A percentile compares a stretch with the other conserved stretches of the same genome.
These are phyloP conservation scores for Cyprinodon tularosa DNA, from an alignment of 2,113 vertebrate genomes.

Conservation along the genomic window DNA sequence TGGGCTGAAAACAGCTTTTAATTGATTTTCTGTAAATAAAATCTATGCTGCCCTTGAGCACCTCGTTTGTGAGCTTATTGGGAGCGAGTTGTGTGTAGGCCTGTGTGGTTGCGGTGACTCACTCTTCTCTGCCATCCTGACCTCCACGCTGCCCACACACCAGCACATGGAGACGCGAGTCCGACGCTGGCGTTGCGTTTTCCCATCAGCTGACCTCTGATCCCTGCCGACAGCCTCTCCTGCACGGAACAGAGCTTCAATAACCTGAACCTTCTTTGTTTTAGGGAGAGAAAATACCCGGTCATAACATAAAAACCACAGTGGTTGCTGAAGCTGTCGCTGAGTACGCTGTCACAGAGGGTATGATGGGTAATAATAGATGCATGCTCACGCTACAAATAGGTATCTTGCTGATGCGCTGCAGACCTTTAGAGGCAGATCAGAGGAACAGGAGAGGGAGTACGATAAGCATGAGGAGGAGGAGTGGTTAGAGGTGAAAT, in stretches of 20 bases:
- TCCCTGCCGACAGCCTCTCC: constrained; percentile 54
- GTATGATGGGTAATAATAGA: constrained; percentile 48
- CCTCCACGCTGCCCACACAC: constrained; percentile 66
- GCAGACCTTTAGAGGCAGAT: constrained; percentile 43
- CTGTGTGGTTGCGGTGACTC: constrained; percentile 61
- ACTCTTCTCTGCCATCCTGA: constrained; percentile 58
- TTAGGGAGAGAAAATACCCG: neutral
- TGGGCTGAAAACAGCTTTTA: constrained; percentile 42
- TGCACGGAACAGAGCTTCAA: constrained; percentile 55
- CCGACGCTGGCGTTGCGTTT: constrained; percentile 45
- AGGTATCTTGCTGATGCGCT: constrained; percentile 13
- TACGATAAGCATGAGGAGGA: constrained; percentile 31
- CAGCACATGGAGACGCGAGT: constrained; percentile 36
- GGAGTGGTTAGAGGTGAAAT: constrained; percentile 1
- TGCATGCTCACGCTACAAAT: constrained; percentile 57
- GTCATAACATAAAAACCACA: constrained; percentile 25
- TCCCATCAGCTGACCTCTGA: constrained; percentile 64
- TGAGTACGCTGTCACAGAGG: constrained; percentile 6
- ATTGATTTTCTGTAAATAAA: constrained; percentile 63
- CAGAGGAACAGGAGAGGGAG: constrained; percentile 24
- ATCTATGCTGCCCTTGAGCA: constrained; percentile 23
- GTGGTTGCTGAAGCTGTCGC: constrained; percentile 27
- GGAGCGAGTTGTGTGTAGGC: constrained; percentile 28
- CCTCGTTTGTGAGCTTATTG: constrained; percentile 22
- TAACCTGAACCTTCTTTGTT: constrained; percentile 55